Evolutionary conservation across 1,140 invertebrate genomes (phyloP), one percentile per base, ranked within the genome.

Genomic region (Macrotrachela quadricornifera): DNA sequence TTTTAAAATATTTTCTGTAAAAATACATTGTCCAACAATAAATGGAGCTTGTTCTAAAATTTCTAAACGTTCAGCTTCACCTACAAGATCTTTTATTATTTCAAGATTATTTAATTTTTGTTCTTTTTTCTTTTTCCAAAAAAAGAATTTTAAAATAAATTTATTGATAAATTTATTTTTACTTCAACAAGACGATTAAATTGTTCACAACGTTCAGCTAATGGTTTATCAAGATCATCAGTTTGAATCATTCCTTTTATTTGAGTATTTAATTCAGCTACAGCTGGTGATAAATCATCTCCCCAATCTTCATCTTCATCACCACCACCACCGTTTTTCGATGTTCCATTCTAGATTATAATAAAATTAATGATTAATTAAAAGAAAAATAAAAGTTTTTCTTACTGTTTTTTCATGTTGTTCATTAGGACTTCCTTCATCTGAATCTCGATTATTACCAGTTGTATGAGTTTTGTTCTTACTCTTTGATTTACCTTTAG

Each of bases 31-130:
- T 57, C 85, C 86, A 46, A 97, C 75, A 41, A 97, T 79, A 52
- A 96, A 71, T 6, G 85, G 79, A 39, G 85, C 85, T 67, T 96
- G 96, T 49, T 82, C 80, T 58, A 86, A 86, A 59, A 99, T 80
- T 59, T 97, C 91, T 57, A 99, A 73, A 57, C 90, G 77, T 61
- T 96, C 90, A 14, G 92, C 90, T 70, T 96, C 90, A 47, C 79
- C 75, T n/a, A 88, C 3, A 11, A 54, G n/a, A 12, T 54, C 53
- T 49, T 54, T 42, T 3, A 42, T 15, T 42, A 10, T 42, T 30
- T 36, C 38, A 0, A 15, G 12, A 17, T 54, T 39, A 12, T n/a
- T 10, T 8, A 49, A 18, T 14, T 40, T 13, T 13, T 30, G 8
- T 15, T 39, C 37, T 9, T 54, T 10, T 17, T 43, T 54, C 18